Evolutionary conservation across 2,888 invertebrate genomes (phyloP), one percentile per base, ranked within the genome.

Genomic region (Scaptomyza flava): DNA sequence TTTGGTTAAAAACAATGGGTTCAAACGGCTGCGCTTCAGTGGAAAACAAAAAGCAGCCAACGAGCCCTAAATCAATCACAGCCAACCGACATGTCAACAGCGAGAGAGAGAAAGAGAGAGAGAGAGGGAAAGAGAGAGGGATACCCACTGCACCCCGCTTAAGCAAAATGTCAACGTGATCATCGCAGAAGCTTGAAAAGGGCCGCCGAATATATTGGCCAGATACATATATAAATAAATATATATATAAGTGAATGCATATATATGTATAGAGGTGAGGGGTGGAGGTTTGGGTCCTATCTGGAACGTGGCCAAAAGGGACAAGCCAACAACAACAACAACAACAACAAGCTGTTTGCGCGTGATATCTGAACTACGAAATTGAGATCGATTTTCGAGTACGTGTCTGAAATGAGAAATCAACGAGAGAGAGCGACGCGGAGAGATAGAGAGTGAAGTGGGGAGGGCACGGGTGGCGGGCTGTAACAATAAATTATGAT

Each of bases 311-410:
- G 60, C 70, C 63, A 72, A 58, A 61, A 56, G 72, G 59, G 50
- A 50, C 50, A 23, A 50, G 43, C 2, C 42, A 53, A 34, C 17
- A 43, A 11, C n/a, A 47, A 45, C 17, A 43, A 11, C n/a, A 47
- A 45, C 14, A 50, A 57, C 48, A 41, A 14, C 27, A 51, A 45
- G 38, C 30, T 51, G 45, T 58, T 73, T 68, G 68, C 81, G 83
- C 81, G 83, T 84, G 84, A 84, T 84, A 84, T 84, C 84, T 83
- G 84, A 83, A 84, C 84, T 84, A 84, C 84, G 86, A 86, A 86
- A 85, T 85, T 85, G 86, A 86, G 85, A 85, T 85, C 85, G 84
- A 86, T 85, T 86, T 83, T 75, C 63, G 64, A 53, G 62, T 72
- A 85, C 85, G 85, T 85, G 85, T 63, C 61, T 71, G 79, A 62